Conservation (phyloP, 1,140 invertebrate genomes). For the Gryon sp. region DNA sequence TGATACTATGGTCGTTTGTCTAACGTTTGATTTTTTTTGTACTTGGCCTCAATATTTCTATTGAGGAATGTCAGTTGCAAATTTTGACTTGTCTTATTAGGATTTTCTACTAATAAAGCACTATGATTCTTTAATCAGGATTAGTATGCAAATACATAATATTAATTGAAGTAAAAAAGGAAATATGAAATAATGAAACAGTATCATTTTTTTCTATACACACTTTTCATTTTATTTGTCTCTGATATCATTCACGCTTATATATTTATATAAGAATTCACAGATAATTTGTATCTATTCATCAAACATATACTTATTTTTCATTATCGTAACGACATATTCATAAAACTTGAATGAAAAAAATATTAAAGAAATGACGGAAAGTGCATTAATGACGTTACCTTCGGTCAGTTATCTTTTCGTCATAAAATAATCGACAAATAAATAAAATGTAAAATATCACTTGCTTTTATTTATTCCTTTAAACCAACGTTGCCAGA, state of each 20-base stretch:
- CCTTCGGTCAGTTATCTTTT: background rate
- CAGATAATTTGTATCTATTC: constrained; percentile 56
- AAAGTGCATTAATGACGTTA: constrained; percentile 19
- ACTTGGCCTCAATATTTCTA: no score
- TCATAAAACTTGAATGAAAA: constrained; percentile 25
- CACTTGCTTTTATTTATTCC: constrained; percentile 24
- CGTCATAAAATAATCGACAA: no score
- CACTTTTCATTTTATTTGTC: constrained; percentile 61
- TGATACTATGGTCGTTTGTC: no score
- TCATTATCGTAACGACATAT: constrained; percentile 27
- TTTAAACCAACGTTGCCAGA: no score
- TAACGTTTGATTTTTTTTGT: no score
- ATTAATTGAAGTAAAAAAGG: background rate
- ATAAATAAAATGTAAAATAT: constrained; percentile 53
- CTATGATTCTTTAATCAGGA: no score
- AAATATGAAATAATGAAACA: background rate
- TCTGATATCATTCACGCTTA: constrained; percentile 53
- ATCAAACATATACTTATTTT: constrained; percentile 54
- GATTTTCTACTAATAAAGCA: no score
- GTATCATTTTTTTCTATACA: constrained; percentile 24
- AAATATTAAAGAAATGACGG: constrained; percentile 14
- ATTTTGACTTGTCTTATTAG: no score
- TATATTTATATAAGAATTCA: constrained; percentile 61
- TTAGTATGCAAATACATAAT: no score
- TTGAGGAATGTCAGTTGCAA: no score